phyloP scores from a whole-genome alignment of 2,888 invertebrate species.

The Leptinotarsa rubiginosa region DNA sequence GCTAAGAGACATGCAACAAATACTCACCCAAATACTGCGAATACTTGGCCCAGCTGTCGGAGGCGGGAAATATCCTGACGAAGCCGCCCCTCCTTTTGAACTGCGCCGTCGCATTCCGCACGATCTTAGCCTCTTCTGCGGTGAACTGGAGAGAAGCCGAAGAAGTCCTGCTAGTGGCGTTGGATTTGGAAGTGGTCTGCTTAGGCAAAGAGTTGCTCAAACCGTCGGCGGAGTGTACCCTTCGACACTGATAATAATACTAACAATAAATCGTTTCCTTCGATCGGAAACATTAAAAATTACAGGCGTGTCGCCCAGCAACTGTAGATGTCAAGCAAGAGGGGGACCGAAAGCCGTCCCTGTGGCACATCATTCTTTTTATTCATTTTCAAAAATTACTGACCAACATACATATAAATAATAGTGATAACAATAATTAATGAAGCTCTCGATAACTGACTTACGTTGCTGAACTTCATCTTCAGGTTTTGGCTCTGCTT shows the following conservation, averaged over 20 bases:
- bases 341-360: not conserved
- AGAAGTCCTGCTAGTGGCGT: conserved; percentile 29
- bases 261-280: conserved; percentile 11
- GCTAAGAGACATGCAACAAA: too few species aligned
- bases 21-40: conserved; percentile 78
- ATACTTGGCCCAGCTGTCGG: conserved; percentile 88
- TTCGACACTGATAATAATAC: conserved; percentile 70
- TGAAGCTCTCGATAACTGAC: conserved; percentile 20
- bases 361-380: not conserved
- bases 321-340: not conserved
- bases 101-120: conserved; percentile 81
- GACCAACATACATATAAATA: too few species aligned
- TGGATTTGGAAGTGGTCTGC: conserved; percentile 54
- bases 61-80: conserved; percentile 90
- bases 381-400: too few species aligned
- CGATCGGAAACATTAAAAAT: not conserved
- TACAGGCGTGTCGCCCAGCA: too few species aligned
- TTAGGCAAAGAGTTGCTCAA: conserved; percentile 65
- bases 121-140: conserved; percentile 82
- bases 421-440: too few species aligned
- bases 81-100: conserved; percentile 88
- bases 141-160: conserved; percentile 68
- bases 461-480: conserved; percentile 62
- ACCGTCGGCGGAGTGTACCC: conserved; percentile 81
- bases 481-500: conserved; percentile 52